These are phyloP conservation scores for Lordiphosa clarofinis DNA, from an alignment of 1,140 invertebrate genomes.

Conservation along the genomic window DNA sequence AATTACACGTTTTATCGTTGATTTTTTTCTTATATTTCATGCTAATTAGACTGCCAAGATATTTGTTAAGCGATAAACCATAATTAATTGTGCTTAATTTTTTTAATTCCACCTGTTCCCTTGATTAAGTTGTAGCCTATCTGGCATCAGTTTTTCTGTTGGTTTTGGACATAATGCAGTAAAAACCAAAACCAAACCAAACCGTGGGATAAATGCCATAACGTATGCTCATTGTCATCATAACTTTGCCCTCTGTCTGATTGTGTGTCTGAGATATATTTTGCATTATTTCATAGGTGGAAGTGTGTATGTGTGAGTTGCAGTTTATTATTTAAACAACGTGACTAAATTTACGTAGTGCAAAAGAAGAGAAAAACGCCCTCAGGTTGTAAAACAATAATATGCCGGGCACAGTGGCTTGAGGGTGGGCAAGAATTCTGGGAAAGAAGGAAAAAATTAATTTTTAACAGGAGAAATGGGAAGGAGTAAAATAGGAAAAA, in stretches of 20 bases:
- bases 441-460: no score
- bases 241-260: slow-evolving; percentile 59
- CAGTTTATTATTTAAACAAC: slow-evolving; percentile 76
- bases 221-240: slow-evolving; percentile 70
- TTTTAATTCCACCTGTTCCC: slow-evolving; percentile 19
- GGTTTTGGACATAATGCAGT: slow-evolving; percentile 24
- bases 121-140: slow-evolving; percentile 66
- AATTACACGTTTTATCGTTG: slow-evolving; percentile 58
- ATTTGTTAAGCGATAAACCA: slow-evolving; percentile 49
- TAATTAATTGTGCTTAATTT: slow-evolving; percentile 72
- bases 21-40: slow-evolving; percentile 59
- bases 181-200: slow-evolving; percentile 18
- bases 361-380: slow-evolving; percentile 44
- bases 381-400: slow-evolving; percentile 70
- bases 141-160: slow-evolving; percentile 51
- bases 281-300: slow-evolving; percentile 59
- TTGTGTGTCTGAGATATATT: slow-evolving; percentile 45
- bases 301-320: slow-evolving; percentile 40
- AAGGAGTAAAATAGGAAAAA: no score
- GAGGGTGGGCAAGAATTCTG: background rate
- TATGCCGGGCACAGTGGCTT: slow-evolving; percentile 35
- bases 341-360: slow-evolving; percentile 74
- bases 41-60: slow-evolving; percentile 66
- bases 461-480: no score
- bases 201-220: slow-evolving; percentile 26